Evolutionary conservation across 2,797 vertebrate genomes (phyloP), one percentile per base, ranked within the genome.

Genomic region (Sphaeramia orbicularis): DNA sequence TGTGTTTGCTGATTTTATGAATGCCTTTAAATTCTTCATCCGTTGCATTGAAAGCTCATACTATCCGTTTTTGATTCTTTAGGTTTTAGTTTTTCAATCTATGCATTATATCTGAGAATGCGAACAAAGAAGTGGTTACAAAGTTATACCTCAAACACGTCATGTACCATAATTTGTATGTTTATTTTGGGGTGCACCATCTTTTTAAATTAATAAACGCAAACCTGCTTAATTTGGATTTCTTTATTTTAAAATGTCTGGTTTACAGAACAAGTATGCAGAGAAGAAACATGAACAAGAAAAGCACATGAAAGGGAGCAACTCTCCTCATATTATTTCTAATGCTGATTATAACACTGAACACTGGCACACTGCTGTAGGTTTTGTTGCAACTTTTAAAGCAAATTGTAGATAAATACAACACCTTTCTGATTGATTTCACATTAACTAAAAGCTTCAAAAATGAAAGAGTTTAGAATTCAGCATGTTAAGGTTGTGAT

Each of bases 191-290:
- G 21, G 27, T 67, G 78, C n/a, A 60, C 69, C 58, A 71, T 61
- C 56, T 90, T 89, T 91, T 77, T 66, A 75, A 91, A 84, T 63
- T 50, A 89, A 82, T 74, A 79, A 83, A 74, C 81, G 72, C 73
- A 68, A 53, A 30, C 13, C 9, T 74, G 81, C 69, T 27, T 59
- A 48, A 57, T 59, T 78, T 74, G 38, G 37, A 56, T 38, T 72
- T 49, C 35, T 90, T 87, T 86, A 76, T 89, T 90, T 74, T 71
- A 56, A 7, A 9, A 53, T 65, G 53, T 63, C 69, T 54, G 30
- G 11, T 67, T 52, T 35, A 74, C 24, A 75, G 60, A 84, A 84
- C 60, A 75, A 58, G 21, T 18, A 63, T 65, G 57, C 15, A 51
- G 15, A 59, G 50, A 76, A 59, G 19, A 65, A 12, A 64, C 64